Evolutionary conservation across 2,888 invertebrate species (phyloP).

Genomic region (Allolobophora icterica): DNA sequence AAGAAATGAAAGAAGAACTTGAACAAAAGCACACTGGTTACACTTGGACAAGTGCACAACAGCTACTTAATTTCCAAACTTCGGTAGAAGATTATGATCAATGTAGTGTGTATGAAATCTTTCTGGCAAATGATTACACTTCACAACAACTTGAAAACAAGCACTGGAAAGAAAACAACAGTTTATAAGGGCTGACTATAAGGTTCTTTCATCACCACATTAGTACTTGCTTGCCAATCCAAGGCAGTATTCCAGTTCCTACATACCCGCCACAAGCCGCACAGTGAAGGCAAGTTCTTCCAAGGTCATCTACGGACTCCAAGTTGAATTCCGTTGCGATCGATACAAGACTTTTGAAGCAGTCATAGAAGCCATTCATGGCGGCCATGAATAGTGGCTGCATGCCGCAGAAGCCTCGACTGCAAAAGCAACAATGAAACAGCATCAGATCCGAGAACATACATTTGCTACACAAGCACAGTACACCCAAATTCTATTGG

Average conservation of each 20-base stretch:
- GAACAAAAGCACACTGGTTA: neutral
- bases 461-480: neutral
- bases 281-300: constrained; percentile 72
- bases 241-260: neutral
- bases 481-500: neutral
- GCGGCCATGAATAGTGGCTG: constrained; percentile 73
- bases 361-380: constrained; percentile 72
- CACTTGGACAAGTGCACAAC: neutral
- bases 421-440: constrained; percentile 38
- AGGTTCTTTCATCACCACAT: neutral
- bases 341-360: constrained; percentile 67
- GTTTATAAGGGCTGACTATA: neutral
- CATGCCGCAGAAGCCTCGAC: constrained; percentile 66
- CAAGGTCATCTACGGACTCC: constrained; percentile 70
- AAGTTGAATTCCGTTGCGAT: constrained; percentile 65
- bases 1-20: neutral
- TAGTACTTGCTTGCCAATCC: neutral
- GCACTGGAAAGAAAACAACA: neutral
- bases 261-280: constrained; percentile 71
- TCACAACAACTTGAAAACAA: neutral
- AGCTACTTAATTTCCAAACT: neutral
- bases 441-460: neutral
- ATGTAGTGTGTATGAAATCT: neutral
- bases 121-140: too few species aligned
- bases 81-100: neutral